These are phyloP conservation scores for Chamaea fasciata DNA, from an alignment of 2,113 vertebrate genomes.

Conservation along the genomic window DNA sequence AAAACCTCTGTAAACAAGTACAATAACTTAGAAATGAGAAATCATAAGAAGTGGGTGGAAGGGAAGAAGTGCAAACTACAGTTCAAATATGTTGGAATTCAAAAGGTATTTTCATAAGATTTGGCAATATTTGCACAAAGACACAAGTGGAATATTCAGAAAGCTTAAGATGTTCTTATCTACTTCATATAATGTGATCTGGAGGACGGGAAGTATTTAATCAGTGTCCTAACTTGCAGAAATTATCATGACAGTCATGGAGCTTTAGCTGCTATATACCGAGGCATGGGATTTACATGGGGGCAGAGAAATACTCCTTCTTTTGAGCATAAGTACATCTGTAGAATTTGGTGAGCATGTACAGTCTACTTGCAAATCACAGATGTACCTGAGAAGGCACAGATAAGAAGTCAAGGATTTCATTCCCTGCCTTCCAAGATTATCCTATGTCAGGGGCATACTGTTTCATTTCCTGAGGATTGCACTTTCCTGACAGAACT, in stretches of 20 bases:
- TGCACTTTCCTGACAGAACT: not conserved
- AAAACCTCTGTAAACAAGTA: not conserved
- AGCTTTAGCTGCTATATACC: not conserved
- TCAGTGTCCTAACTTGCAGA: not conserved
- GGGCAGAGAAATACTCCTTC: not conserved
- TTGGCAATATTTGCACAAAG: conserved; percentile 38
- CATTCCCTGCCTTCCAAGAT: not conserved
- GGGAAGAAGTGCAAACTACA: not conserved
- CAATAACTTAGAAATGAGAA: not conserved
- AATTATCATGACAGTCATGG: not conserved
- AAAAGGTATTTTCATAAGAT: not conserved
- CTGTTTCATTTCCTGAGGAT: not conserved
- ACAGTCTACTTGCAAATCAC: not conserved
- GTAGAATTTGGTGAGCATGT: not conserved
- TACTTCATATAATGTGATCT: not conserved
- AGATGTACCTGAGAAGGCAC: not conserved
- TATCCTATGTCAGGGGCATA: not conserved
- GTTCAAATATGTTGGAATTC: not conserved
- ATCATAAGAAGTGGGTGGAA: not conserved
- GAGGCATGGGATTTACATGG: not conserved
- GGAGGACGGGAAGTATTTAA: not conserved
- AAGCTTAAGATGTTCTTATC: conserved; percentile 1
- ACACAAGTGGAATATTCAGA: not conserved
- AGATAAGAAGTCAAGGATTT: not conserved
- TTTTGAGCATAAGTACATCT: not conserved